Base-by-base conservation (phyloP, 1,140 invertebrate genomes). In the Gryllus bimaculatus region DNA sequence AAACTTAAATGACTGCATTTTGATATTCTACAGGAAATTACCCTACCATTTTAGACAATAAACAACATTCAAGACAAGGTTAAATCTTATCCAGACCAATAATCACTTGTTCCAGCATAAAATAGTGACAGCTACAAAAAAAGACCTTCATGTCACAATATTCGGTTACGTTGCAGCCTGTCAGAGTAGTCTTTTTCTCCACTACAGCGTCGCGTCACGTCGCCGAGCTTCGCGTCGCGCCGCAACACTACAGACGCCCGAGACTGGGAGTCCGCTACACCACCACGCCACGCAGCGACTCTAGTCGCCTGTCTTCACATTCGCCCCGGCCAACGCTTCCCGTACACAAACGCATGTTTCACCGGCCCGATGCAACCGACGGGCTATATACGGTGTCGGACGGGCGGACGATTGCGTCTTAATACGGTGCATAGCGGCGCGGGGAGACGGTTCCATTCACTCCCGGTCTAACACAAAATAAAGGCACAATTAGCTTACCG, bases 321-420 rank as follows among this genome's bases (percentile, higher is more conserved):
- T 66, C 54, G 54, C 18, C 54, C 54, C 54, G 54, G 54, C 54
- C 54, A 66, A 66, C 54, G 54, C 54, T 66, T 18, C 54, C 54
- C 54, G 54, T 66, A 66, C 54, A 66, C 54, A 66, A 66, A 66
- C 54, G 54, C 54, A 66, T 66, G 54, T 66, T 66, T 66, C 54
- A 66, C 54, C 54, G 54, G 54, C 54, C 54, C 54, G 54, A 66
- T 66, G 10, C 54, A 66, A 66, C 54, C 54, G 54, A 66, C 54
- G 54, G 54, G 54, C 54, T 66, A 66, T 66, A 66, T 66, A 66
- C 54, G 54, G 54, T 66, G 54, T 66, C 54, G 54, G 54, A 66
- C 54, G 54, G 54, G 54, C 54, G 54, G 54, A 66, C 54, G 54
- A 66, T 66, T 66, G 54, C 54, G 54, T 66, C 54, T 66, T 66